Evolutionary conservation across 35 echinoderm and acorn worm species (phyloP), one percentile per base, ranked within the genome.

Genomic region (Apostichopus japonicus): DNA sequence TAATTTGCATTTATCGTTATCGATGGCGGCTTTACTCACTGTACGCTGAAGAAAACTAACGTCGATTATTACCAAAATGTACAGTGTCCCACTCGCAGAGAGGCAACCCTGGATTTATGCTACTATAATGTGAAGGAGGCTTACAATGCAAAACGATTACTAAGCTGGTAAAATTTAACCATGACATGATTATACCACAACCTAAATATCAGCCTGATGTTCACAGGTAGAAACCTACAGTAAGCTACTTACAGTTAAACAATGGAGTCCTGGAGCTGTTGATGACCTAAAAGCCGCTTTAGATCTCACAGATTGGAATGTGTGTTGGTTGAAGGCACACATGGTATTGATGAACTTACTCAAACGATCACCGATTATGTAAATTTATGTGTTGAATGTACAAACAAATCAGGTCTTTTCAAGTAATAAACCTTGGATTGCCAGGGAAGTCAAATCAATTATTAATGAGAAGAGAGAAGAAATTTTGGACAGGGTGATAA

Each of bases 401-500:
- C 92, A 25, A 11, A 77, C 73, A 10, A 93, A 93, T 87, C 55
- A 72, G 33, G 24, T 93, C 19, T 93, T 78, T 65, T 72, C 92
- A 55, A 93, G 80, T 58, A 93, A 93, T 89, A 93, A 93, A 56
- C 86, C 92, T 25, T 93, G 86, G 92, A 93, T 93, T 63, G 61
- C 70, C 10, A 90, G 84, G 62, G 58, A 72, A 78, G 86, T 88
- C 22, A 93, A 77, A 65, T 54, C 72, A 67, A 54, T 93, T 15
- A 89, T 93, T 6, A 93, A 93, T 44, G 77, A 79, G 75, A 90
- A 90, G 86, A 93, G 88, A 51, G 3, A 56, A 65, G 24, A 56
- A 0, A 79, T 44, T 44, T 44, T 44, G 33, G 33, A 44, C 77
- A 78, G 16, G 84, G 84, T 19, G 56, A 93, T 56, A 93, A 52